Base-by-base conservation (phyloP, 2,888 invertebrate species). In the Chironomus riparius region DNA sequence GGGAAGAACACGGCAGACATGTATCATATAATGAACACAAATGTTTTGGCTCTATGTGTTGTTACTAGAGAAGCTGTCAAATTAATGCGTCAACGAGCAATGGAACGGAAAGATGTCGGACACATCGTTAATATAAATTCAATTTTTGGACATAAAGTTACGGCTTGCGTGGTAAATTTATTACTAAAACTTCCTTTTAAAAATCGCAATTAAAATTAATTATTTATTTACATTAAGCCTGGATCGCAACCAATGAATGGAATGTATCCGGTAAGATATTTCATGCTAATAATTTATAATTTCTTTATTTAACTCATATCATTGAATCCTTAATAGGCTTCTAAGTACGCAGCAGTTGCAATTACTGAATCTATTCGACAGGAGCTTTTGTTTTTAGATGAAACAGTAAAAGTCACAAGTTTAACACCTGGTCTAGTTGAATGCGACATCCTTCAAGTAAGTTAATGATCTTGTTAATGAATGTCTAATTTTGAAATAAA, bases 41-140 rank as follows among this genome's bases (percentile, higher is more conserved):
- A 88, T 78, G 84, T 88, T 1, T 80, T 87, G 48, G 88, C 84
- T 0, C 80, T 86, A 13, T 83, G 85, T 47, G 82, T 87, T 18
- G 85, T 86, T 77, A 83, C 86, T 1, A 82, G 86, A 65, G 87
- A 88, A 81, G 85, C 86, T 0, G 80, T 85, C 0, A 83, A 84
- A 70, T 83, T 84, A 2, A 86, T 88, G 86, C 83, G 82, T 77
- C 85, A 84, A 65, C 82, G 84, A 22, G 81, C 83, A 1, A 81
- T 85, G 0, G 83, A 84, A 12, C 18, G 72, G 13, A 72, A 72
- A 47, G 88, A 87, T 24, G 22, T 74, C 6, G 74, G 68, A 6
- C 74, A 74, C 48, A 74, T 74, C 12, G 48, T 74, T 21, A 74
- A 74, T 12, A 74, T 74, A 13, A 74, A 74, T 48, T 74, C 74